A percentile compares a stretch with the other conserved stretches of the same genome.
phyloP scores from a whole-genome alignment of 2,113 vertebrate species.

The Percopsis transmontana region DNA sequence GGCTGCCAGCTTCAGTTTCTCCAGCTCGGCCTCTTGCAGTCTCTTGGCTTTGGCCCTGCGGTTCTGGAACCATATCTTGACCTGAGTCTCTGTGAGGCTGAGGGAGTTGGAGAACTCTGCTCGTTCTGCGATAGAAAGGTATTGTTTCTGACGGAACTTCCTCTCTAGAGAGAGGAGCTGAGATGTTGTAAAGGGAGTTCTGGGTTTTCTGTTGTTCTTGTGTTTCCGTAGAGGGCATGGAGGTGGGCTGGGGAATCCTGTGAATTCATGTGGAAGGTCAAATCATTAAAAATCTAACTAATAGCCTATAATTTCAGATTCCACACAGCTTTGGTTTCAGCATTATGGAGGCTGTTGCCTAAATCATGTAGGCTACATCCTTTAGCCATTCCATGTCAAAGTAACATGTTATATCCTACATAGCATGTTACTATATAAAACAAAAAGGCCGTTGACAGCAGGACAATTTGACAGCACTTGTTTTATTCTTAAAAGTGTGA shows the following conservation, averaged over 20 bases:
- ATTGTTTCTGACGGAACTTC: slow-evolving; percentile 76
- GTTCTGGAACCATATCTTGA: slow-evolving; percentile 81
- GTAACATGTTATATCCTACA: background rate
- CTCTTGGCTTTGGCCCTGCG: slow-evolving; percentile 76
- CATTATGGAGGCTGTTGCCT: background rate
- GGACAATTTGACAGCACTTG: background rate
- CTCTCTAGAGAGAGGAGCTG: slow-evolving; percentile 73
- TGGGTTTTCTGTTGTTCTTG: slow-evolving; percentile 76
- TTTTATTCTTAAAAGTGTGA: background rate
- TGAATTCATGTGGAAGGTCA: slow-evolving; percentile 19
- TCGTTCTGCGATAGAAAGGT: slow-evolving; percentile 70
- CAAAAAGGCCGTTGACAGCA: background rate
- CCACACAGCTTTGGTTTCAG: background rate
- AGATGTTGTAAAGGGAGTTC: slow-evolving; percentile 75
- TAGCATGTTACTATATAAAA: background rate
- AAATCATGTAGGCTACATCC: too few relatives aligned
- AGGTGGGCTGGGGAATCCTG: slow-evolving; percentile 66
- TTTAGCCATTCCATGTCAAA: too few relatives aligned
- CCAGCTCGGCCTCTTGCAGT: slow-evolving; percentile 75
- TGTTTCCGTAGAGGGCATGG: slow-evolving; percentile 67
- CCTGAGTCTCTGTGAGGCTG: slow-evolving; percentile 76
- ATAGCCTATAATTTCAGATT: too few relatives aligned
- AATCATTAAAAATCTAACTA: background rate
- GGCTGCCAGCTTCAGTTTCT: slow-evolving; percentile 72
- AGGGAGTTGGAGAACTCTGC: slow-evolving; percentile 70